Evolutionary conservation across 2,113 vertebrate species (phyloP).

Genomic region (Podarcis cretensis): DNA sequence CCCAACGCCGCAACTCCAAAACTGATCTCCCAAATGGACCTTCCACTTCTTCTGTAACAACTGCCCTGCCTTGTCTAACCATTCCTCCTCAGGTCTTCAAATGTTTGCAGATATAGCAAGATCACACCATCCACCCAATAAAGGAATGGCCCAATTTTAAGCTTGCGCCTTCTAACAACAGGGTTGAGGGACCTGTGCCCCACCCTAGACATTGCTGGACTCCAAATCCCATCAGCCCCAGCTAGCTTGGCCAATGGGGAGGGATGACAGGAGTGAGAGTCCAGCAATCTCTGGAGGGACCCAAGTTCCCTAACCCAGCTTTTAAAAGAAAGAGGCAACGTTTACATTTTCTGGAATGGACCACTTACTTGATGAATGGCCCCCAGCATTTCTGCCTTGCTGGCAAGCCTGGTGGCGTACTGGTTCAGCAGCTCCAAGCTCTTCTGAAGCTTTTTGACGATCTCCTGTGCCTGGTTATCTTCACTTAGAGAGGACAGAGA

Average conservation of each 20-base stretch:
- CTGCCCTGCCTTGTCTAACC: too few relatives aligned
- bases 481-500: slow-evolving; percentile 87
- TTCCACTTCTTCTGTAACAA: background rate
- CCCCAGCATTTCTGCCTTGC: slow-evolving; percentile 93
- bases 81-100: background rate
- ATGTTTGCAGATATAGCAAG: background rate
- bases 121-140: background rate
- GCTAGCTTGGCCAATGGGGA: too few relatives aligned
- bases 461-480: slow-evolving; percentile 90
- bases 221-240: too few relatives aligned
- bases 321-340: background rate
- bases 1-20: too few relatives aligned
- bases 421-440: slow-evolving; percentile 88
- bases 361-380: slow-evolving; percentile 92
- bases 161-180: too few relatives aligned
- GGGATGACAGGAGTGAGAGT: too few relatives aligned
- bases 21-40: background rate
- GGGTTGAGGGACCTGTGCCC: too few relatives aligned
- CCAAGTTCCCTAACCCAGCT: too few relatives aligned
- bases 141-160: background rate
- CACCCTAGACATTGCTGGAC: too few relatives aligned
- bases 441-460: slow-evolving; percentile 90
- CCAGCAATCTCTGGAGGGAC: too few relatives aligned
- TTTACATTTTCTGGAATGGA: background rate
- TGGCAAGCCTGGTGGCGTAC: slow-evolving; percentile 88